Evolutionary conservation across 2,797 vertebrate species (phyloP), one percentile per base, ranked within the genome.

Genomic region (Sparidentex hasta): DNA sequence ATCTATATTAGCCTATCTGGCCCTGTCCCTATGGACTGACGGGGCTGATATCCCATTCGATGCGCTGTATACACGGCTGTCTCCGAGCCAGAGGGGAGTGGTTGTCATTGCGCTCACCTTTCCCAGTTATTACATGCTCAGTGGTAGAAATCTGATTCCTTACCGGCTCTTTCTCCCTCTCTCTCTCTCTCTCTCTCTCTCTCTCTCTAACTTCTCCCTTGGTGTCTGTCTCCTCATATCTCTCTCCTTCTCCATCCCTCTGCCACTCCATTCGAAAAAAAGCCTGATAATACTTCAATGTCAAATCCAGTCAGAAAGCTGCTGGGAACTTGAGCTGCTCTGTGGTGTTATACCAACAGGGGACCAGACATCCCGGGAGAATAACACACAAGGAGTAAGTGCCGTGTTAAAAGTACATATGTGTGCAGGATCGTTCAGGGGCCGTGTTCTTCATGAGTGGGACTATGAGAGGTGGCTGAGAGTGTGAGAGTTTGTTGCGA

Each of bases 21-120:
- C 81, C 65, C 33, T 7, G 63, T 56, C 69, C 76, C 71, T 51
- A 55, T 65, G 77, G 87, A 85, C 66, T 59, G 46, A 72, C 54
- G 8, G 80, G 71, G 67, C 76, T 27, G 82, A 90, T 85, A 89
- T 86, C 80, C 80, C 52, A 76, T 92, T 90, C 11, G 77, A 80
- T 78, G 78, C 33, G 56, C 75, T 59, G 82, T 62, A 69, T 66
- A 85, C 78, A 66, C 12, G 58, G 57, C 70, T 61, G 71, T 83
- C 67, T 73, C 25, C 0, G 7, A 2, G 82, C 74, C 82, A 70
- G 57, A 65, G 70, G 87, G 85, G 89, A 81, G 85, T 64, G 88
- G 79, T 18, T 91, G 90, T 93, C 93, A 90, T 92, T 92, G 90
- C 78, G 41, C 71, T 93, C 92, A 93, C 92, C 90, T 91, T 88